A percentile compares a stretch with the other conserved stretches of the same genome.
Evolutionary conservation across 2,797 vertebrate genomes (phyloP).

Genomic region (Pachyuromys duprasi): DNA sequence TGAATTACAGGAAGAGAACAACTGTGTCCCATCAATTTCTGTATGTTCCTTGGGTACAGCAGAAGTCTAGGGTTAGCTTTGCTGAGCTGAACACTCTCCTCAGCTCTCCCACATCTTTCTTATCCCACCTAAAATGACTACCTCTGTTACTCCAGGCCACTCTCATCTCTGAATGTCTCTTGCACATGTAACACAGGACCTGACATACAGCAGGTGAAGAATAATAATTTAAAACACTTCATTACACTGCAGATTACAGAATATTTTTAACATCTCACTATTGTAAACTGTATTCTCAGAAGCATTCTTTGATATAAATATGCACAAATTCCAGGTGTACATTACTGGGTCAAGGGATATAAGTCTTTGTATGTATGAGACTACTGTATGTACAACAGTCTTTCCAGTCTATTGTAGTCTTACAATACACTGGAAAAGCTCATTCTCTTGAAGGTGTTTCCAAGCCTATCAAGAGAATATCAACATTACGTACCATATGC

Average conservation of each 20-base stretch:
- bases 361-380: conserved; percentile 36
- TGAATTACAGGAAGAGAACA: background rate
- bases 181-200: background rate
- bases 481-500: conserved; percentile 25
- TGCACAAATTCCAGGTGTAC: background rate
- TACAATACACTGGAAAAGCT: background rate
- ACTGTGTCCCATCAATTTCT: background rate
- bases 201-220: background rate
- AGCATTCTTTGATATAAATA: conserved; percentile 34
- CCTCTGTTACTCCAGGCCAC: background rate
- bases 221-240: conserved; percentile 20
- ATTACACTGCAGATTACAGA: background rate
- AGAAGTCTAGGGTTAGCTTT: background rate
- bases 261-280: background rate
- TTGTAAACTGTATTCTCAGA: conserved; percentile 26
- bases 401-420: no score
- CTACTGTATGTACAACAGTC: no score
- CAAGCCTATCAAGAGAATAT: conserved; percentile 30
- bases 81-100: background rate
- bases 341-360: conserved; percentile 27
- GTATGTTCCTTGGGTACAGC: background rate
- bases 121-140: background rate
- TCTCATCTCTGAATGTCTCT: conserved; percentile 35
- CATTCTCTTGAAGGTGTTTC: conserved; percentile 3
- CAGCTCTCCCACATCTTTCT: background rate